phyloP scores from a whole-genome alignment of 2,888 invertebrate species.

The Clostera curtula region DNA sequence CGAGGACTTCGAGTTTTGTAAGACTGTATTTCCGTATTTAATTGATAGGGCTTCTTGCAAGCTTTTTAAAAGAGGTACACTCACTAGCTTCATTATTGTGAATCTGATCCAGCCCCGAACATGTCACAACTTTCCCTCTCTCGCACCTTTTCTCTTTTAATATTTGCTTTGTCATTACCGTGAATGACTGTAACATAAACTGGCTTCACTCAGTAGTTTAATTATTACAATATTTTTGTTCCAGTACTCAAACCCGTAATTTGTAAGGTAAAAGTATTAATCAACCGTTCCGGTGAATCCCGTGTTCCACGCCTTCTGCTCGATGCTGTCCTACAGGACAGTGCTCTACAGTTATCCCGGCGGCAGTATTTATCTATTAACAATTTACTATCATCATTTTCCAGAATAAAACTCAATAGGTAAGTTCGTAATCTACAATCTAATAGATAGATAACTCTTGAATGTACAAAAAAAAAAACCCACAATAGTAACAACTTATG shows the following conservation, averaged over 20 bases:
- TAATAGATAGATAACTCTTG: too few species aligned
- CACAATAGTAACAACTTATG: too few species aligned
- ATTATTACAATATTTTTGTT: conserved; percentile 21
- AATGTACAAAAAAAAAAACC: too few species aligned
- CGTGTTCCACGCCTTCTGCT: conserved; percentile 77
- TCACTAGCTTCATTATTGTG: too few species aligned
- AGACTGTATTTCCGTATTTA: conserved; percentile 44
- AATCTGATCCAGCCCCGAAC: too few species aligned
- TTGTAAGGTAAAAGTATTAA: conserved; percentile 84
- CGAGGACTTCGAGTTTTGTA: conserved; percentile 87
- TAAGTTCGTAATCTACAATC: too few species aligned
- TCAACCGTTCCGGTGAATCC: conserved; percentile 78
- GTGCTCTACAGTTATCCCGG: conserved; percentile 82
- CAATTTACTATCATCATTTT: conserved; percentile 73
- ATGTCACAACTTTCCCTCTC: too few species aligned
- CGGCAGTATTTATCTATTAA: conserved; percentile 80
- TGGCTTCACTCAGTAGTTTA: neutral
- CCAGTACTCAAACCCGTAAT: conserved; percentile 86
- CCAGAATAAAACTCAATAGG: conserved; percentile 81
- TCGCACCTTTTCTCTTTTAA: too few species aligned
- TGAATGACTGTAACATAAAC: neutral
- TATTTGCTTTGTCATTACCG: too few species aligned
- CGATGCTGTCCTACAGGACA: conserved; percentile 83
- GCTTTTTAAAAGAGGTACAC: too few species aligned
- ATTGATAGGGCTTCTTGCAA: too few species aligned